phyloP scores from a whole-genome alignment of 2,888 invertebrate species.

The Rhagium mordax region DNA sequence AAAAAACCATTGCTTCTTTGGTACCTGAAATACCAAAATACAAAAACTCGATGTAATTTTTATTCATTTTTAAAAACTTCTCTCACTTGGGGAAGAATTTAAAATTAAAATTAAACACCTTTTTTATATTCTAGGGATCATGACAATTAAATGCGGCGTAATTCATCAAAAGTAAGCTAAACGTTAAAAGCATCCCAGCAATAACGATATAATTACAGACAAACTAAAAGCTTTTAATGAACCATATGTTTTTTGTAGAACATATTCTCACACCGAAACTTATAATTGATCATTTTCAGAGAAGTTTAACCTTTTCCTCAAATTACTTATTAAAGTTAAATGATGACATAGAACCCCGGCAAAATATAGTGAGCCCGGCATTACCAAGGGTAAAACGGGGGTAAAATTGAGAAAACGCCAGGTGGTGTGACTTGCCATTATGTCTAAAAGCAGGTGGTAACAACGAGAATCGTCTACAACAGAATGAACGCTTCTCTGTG shows the following conservation, averaged over 20 bases:
- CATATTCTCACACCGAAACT: conserved; percentile 18
- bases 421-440: conserved; percentile 40
- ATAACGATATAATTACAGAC: conserved; percentile 26
- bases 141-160: conserved; percentile 3
- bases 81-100: too few relatives aligned
- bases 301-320: conserved; percentile 36
- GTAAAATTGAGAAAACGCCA: conserved; percentile 31
- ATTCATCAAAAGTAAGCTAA: conserved; percentile 21
- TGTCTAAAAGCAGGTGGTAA: conserved; percentile 33
- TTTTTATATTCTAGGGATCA: neutral
- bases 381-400: conserved; percentile 7
- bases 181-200: neutral
- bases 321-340: conserved; percentile 40
- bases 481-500: conserved; percentile 28
- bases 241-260: conserved; percentile 22
- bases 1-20: too few relatives aligned
- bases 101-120: too few relatives aligned
- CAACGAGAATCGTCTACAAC: conserved; percentile 13
- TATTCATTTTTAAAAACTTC: too few relatives aligned
- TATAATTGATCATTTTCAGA: conserved; percentile 36
- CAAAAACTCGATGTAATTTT: too few relatives aligned
- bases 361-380: conserved; percentile 1
- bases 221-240: conserved; percentile 25
- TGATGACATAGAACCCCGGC: conserved; percentile 21
- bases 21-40: too few relatives aligned